A percentile compares a stretch with the other conserved stretches of the same genome.
Conservation (phyloP, 2,888 invertebrate genomes). For the Polietes domitor region DNA sequence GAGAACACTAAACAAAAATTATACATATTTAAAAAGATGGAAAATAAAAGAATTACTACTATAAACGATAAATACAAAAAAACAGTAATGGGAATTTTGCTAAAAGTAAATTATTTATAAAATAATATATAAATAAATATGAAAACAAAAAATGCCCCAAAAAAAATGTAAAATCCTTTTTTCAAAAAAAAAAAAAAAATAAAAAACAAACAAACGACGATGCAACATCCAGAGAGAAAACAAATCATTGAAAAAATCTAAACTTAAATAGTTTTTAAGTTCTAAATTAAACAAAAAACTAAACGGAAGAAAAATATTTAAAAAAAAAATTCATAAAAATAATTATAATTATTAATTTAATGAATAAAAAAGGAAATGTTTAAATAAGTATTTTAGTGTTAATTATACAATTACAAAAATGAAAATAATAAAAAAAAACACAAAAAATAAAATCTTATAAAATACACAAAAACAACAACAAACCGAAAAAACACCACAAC, state of each 20-base stretch:
- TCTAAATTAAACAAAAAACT: constrained; percentile 16
- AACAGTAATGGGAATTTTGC: constrained; percentile 64
- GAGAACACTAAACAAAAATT: constrained; percentile 66
- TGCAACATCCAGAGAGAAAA: constrained; percentile 44
- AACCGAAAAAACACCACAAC: constrained; percentile 60
- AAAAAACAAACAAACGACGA: constrained; percentile 6
- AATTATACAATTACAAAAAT: constrained; percentile 79
- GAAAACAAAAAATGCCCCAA: constrained; percentile 33
- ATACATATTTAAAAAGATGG: constrained; percentile 69
- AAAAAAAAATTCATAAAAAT: constrained; percentile 55
- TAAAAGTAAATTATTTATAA: constrained; percentile 63
- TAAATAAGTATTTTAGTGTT: constrained; percentile 80
- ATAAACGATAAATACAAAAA: constrained; percentile 32
- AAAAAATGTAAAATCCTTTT: constrained; percentile 55
- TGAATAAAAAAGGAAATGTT: constrained; percentile 71
- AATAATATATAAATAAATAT: constrained; percentile 48
- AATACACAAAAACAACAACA: not conserved
- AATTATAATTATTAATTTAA: constrained; percentile 63
- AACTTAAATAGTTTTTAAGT: constrained; percentile 63
- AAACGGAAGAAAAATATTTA: constrained; percentile 43
- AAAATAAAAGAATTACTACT: constrained; percentile 57
- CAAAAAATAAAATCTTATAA: not conserved
- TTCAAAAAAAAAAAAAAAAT: not conserved
- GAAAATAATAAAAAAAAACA: constrained; percentile 59
- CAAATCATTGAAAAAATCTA: constrained; percentile 49